A percentile compares a stretch with the other conserved stretches of the same genome.
Conservation (phyloP, 1,140 invertebrate genomes). For the Nasonia giraulti region DNA sequence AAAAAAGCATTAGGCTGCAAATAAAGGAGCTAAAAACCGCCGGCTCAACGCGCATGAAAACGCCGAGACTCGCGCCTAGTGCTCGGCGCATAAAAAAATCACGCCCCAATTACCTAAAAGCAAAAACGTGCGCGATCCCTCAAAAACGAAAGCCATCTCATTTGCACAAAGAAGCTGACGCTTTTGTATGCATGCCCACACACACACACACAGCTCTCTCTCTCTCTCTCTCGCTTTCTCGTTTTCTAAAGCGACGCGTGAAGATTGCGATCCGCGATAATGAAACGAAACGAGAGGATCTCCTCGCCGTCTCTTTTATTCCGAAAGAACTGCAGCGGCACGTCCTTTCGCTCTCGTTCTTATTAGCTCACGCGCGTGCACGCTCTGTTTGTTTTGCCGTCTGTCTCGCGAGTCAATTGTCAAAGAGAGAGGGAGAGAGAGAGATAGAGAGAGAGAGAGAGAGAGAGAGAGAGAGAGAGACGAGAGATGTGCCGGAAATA, state of each 20-base stretch:
- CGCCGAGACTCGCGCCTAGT: too few relatives aligned
- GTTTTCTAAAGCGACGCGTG: constrained; percentile 29
- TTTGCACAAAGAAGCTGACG: constrained; percentile 13
- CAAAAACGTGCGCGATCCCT: background rate
- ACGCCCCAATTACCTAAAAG: background rate
- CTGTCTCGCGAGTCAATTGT: constrained; percentile 12
- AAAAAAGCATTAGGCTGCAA: too few relatives aligned
- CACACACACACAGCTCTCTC: too few relatives aligned
- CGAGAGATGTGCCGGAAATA: background rate
- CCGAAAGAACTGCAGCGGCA: background rate
- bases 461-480: background rate
- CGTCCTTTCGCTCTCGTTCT: constrained; percentile 31
- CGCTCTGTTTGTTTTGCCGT: background rate
- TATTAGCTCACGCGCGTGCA: background rate
- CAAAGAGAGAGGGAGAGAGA: background rate
- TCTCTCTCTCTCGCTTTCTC: background rate
- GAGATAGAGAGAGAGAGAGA: too few relatives aligned
- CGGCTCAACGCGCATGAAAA: too few relatives aligned
- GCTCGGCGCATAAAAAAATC: background rate
- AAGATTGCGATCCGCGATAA: constrained; percentile 50
- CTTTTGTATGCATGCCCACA: background rate
- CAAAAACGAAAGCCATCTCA: constrained; percentile 10
- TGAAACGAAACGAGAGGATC: constrained; percentile 36
- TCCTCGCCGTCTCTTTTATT: constrained; percentile 14
- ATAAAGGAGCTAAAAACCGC: too few relatives aligned